Percentiles rank a stretch among this genome's conserved stretches.
Evolutionary conservation across 1,140 invertebrate genomes (phyloP).

Genomic region (Drosophila willistoni): DNA sequence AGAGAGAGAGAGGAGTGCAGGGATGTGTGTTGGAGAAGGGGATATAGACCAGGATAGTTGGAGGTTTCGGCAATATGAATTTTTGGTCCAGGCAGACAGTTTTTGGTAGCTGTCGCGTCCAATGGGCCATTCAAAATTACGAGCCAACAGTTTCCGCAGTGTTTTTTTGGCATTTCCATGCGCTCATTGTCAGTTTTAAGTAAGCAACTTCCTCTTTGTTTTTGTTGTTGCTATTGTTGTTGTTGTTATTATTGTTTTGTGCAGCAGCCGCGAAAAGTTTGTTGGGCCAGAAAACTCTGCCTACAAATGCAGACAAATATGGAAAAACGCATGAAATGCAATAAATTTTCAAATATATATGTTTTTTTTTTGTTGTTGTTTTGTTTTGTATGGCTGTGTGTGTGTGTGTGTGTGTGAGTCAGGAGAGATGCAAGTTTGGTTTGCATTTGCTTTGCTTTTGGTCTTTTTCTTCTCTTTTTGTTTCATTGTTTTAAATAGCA

Average conservation of each 20-base stretch:
- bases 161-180: conserved; percentile 80
- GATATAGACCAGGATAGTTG: neutral
- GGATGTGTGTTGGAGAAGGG: neutral
- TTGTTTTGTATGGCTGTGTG: conserved; percentile 50
- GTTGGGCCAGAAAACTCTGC: conserved; percentile 66
- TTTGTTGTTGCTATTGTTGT: conserved; percentile 32
- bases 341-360: conserved; percentile 80
- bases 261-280: conserved; percentile 66
- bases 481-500: conserved; percentile 55
- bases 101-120: conserved; percentile 59
- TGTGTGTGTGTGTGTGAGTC: conserved; percentile 25
- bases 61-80: neutral
- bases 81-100: neutral
- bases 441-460: conserved; percentile 6
- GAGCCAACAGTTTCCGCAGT: conserved; percentile 79
- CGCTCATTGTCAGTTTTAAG: conserved; percentile 80
- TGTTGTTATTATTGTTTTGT: conserved; percentile 34
- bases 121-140: conserved; percentile 79
- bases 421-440: conserved; percentile 18
- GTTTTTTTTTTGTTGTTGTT: conserved; percentile 45
- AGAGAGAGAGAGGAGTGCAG: neutral
- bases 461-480: conserved; percentile 15
- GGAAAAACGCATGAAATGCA: conserved; percentile 77
- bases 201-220: conserved; percentile 67
- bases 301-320: conserved; percentile 79